Percentiles rank a stretch among this genome's conserved stretches.
These are phyloP conservation scores for Meloidogyne chitwoodi DNA, from an alignment of 1,140 invertebrate species.

Conservation along the genomic window DNA sequence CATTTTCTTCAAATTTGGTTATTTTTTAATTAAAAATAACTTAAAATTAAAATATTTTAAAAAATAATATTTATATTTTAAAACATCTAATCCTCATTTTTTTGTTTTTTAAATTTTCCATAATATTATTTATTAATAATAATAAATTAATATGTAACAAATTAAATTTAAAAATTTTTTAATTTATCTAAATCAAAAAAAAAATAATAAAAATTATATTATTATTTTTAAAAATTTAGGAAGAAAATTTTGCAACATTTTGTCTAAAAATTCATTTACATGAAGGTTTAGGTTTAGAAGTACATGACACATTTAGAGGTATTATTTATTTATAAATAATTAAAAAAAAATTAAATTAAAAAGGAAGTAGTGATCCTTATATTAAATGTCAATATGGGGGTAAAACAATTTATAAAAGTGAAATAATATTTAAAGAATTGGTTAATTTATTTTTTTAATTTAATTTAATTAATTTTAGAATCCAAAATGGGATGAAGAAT, in stretches of 20 bases:
- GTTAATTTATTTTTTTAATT: background rate
- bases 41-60: too few species aligned
- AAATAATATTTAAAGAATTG: slow-evolving; percentile 62
- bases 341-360: background rate
- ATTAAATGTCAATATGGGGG: slow-evolving; percentile 63
- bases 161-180: too few species aligned
- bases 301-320: background rate
- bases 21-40: too few species aligned
- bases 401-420: slow-evolving; percentile 61
- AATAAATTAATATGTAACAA: too few species aligned
- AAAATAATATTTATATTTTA: too few species aligned
- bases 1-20: background rate
- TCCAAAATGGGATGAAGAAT: slow-evolving; percentile 64
- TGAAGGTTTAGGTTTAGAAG: background rate
- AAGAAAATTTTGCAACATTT: background rate
- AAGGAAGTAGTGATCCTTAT: slow-evolving; percentile 65
- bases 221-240: too few species aligned
- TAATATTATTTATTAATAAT: too few species aligned
- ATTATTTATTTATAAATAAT: background rate
- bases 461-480: slow-evolving; percentile 45
- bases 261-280: background rate
- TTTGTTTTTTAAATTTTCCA: too few species aligned
- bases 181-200: too few species aligned
- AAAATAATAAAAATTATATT: too few species aligned
- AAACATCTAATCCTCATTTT: too few species aligned